Conservation (phyloP, 2,888 invertebrate species). For the Dascillus cervinus region DNA sequence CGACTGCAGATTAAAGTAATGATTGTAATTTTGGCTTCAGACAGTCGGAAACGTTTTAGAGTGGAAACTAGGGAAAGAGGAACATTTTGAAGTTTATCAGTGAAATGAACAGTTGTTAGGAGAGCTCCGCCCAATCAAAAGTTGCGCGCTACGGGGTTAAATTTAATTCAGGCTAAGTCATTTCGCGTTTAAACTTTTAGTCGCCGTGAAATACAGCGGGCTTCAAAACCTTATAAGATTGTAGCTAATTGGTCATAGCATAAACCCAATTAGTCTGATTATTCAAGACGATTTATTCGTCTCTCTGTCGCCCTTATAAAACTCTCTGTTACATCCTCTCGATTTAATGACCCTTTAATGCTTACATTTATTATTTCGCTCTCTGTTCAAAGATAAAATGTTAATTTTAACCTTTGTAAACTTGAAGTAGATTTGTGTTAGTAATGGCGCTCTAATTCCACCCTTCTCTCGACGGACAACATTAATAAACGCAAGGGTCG, state of each 20-base stretch:
- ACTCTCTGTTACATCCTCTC: no score
- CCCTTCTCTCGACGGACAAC: no score
- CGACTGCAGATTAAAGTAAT: conserved; percentile 27
- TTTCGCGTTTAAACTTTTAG: conserved; percentile 30
- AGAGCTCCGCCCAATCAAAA: conserved; percentile 20
- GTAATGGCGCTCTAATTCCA: no score
- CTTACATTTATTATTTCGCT: conserved; percentile 12
- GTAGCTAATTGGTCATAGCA: conserved; percentile 32
- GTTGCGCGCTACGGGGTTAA: conserved; percentile 22
- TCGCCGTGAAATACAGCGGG: conserved; percentile 26
- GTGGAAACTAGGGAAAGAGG: conserved; percentile 23
- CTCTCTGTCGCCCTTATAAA: conserved; percentile 10
- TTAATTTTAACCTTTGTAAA: conserved; percentile 20
- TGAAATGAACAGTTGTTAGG: conserved; percentile 25
- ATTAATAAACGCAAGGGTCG: no score
- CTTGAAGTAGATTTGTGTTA: no score
- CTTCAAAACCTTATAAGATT: conserved; percentile 28
- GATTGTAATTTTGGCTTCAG: conserved; percentile 26
- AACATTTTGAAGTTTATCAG: conserved; percentile 25
- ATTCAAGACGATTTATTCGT: conserved; percentile 16
- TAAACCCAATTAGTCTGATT: conserved; percentile 31
- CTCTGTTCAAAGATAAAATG: conserved; percentile 19
- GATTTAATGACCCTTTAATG: conserved; percentile 12
- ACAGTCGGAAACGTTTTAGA: conserved; percentile 13
- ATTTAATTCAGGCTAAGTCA: conserved; percentile 29